These are phyloP conservation scores for Gambusia yucatana DNA, from an alignment of 2,797 vertebrate genomes.

Conservation along the genomic window DNA sequence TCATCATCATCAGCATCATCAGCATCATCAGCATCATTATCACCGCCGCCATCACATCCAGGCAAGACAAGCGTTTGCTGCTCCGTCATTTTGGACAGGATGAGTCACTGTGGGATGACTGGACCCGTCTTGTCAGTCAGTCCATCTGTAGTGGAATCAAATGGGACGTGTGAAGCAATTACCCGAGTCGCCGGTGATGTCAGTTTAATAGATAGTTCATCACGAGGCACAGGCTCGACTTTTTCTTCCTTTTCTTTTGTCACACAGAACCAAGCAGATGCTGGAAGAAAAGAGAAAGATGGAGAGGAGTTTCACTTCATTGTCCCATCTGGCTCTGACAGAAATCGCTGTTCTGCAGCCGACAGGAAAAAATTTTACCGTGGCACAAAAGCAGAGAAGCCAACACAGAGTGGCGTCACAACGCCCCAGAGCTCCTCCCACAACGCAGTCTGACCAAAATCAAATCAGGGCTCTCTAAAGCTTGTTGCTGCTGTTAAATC, in stretches of 20 bases:
- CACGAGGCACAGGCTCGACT: not conserved
- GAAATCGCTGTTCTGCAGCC: not conserved
- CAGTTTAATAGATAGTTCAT: constrained; percentile 40
- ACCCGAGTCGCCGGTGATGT: constrained; percentile 48
- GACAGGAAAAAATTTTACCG: not conserved
- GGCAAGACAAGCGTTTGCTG: constrained; percentile 33
- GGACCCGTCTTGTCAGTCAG: constrained; percentile 61
- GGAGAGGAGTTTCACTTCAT: not conserved
- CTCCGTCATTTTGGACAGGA: constrained; percentile 51
- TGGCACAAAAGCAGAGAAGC: not conserved
- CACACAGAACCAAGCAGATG: not conserved
- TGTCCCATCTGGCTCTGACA: constrained; percentile 1
- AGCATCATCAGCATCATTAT: not conserved
- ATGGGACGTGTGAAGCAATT: constrained; percentile 63
- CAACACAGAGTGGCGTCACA: not conserved
- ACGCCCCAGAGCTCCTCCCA: not conserved
- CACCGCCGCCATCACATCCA: constrained; percentile 10
- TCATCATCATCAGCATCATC: not conserved
- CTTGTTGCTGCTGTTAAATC: not conserved
- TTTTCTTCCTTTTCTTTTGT: not conserved
- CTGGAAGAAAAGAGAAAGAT: not conserved
- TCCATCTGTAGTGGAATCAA: constrained; percentile 63
- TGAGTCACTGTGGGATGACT: constrained; percentile 64
- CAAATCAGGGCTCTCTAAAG: constrained; percentile 11
- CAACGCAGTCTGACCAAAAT: constrained; percentile 3